Evolutionary conservation across 1,140 invertebrate species (phyloP), one percentile per base, ranked within the genome.

Genomic region (Leptoteleia sp.): DNA sequence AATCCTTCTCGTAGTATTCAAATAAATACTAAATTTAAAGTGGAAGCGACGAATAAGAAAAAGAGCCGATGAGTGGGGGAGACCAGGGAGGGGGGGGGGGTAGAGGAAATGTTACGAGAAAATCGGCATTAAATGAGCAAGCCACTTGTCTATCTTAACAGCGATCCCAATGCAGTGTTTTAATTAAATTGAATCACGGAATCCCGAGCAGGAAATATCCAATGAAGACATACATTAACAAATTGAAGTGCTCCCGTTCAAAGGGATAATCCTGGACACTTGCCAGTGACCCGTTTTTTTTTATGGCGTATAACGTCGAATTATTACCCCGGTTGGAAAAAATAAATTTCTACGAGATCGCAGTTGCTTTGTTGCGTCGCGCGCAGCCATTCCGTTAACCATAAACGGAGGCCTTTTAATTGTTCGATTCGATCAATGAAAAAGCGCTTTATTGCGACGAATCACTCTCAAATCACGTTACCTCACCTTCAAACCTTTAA

Each of bases 121-220:
- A n/a, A n/a, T n/a, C n/a, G n/a, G n/a, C n/a, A n/a, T n/a, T 61
- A 67, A 75, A 75, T 61, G 61, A 75, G 54, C 54, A 67, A 75
- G 57, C 29, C 67, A 55, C 57, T 72, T 57, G 65, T 65, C 50
- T 50, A 62, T 65, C 75, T 67, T 65, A 54, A 64, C 59, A 6
- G 67, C 64, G 81, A 83, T 84, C 79, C 72, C 83, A 80, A 67
- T 6, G 22, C 81, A 76, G 79, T 80, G 82, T 81, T 81, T 79
- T 86, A 86, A 86, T 86, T 86, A 85, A 86, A 86, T 85, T 83
- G 83, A 85, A 86, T 85, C 84, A 84, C 80, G 83, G 84, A 85
- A 85, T 85, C 22, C 78, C 50, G 71, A 80, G 79, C 85, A 85
- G 85, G 84, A 86, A 86, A 85, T 85, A 85, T 77, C 82, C 84